phyloP scores from a whole-genome alignment of 2,113 vertebrate genomes.

The Morone chrysops region DNA sequence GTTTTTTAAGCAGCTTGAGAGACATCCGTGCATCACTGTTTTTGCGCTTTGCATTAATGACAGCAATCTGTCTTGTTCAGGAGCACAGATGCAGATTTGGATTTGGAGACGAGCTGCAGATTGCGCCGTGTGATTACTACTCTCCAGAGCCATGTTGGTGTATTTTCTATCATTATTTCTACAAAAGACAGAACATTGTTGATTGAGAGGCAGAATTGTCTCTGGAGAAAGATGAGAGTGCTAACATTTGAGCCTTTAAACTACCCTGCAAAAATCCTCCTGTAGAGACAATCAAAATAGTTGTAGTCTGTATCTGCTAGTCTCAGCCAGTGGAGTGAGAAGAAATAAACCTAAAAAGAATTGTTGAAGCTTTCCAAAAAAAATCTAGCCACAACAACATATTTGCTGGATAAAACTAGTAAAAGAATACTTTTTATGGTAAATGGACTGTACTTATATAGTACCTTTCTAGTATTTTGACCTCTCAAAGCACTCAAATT shows the following conservation, averaged over 20 bases:
- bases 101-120: conserved; percentile 47
- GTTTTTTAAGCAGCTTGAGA: conserved; percentile 62
- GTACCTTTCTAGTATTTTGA: too few species aligned
- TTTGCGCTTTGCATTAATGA: conserved; percentile 43
- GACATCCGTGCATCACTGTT: conserved; percentile 34
- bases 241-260: conserved; percentile 21
- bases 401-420: neutral
- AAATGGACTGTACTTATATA: too few species aligned
- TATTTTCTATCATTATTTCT: conserved; percentile 44
- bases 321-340: too few species aligned
- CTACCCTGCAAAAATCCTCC: neutral
- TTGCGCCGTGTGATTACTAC: conserved; percentile 49
- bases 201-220: conserved; percentile 28
- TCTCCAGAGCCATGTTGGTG: conserved; percentile 22
- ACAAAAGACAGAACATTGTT: conserved; percentile 22
- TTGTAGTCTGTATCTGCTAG: neutral
- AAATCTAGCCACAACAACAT: neutral
- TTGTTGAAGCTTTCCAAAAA: neutral
- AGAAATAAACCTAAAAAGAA: neutral
- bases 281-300: conserved; percentile 16
- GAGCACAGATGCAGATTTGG: conserved; percentile 63
- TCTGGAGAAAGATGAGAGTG: neutral
- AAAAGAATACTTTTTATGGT: neutral
- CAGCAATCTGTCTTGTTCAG: conserved; percentile 60
- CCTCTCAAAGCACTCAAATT: too few species aligned